These are phyloP conservation scores for Orussus abietinus DNA, from an alignment of 1,140 invertebrate species.

Conservation along the genomic window DNA sequence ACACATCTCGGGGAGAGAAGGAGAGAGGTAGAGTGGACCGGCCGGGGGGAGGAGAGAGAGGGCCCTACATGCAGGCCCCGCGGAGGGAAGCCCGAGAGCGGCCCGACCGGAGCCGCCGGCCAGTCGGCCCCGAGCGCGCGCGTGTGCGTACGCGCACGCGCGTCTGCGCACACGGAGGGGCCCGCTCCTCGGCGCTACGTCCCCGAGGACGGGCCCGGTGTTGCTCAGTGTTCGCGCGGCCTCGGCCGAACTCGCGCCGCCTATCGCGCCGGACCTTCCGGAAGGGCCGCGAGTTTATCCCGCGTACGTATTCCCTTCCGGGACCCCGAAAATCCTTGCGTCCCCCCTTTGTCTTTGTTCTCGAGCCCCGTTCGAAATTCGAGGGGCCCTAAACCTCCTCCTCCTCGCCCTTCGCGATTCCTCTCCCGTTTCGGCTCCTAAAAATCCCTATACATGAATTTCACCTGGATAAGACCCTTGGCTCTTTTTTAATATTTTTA, in stretches of 20 bases:
- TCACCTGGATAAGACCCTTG: no score
- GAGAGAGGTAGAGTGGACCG: conserved; percentile 15
- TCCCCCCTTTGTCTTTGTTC: no score
- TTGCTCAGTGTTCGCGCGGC: conserved; percentile 34
- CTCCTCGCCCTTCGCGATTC: no score
- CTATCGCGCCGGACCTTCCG: no score
- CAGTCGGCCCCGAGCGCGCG: conserved; percentile 8
- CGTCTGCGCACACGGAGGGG: conserved; percentile 15
- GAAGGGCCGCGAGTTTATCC: not conserved
- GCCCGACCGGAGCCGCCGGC: conserved; percentile 23
- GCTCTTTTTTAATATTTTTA: no score
- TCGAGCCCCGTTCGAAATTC: no score
- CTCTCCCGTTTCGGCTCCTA: no score
- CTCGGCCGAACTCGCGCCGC: conserved; percentile 26
- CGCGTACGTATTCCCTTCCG: no score
- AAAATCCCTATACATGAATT: no score
- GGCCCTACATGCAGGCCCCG: no score
- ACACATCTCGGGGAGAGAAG: conserved; percentile 32
- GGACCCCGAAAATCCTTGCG: no score
- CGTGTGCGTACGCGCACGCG: conserved; percentile 24
- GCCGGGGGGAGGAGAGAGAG: conserved; percentile 16
- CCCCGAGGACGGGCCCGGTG: conserved; percentile 13
- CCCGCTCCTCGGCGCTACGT: not conserved
- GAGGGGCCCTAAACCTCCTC: no score
- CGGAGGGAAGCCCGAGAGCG: conserved; percentile 14